Evolutionary conservation across 2,888 invertebrate genomes (phyloP), one percentile per base, ranked within the genome.

Genomic region (Harmothoe impar): DNA sequence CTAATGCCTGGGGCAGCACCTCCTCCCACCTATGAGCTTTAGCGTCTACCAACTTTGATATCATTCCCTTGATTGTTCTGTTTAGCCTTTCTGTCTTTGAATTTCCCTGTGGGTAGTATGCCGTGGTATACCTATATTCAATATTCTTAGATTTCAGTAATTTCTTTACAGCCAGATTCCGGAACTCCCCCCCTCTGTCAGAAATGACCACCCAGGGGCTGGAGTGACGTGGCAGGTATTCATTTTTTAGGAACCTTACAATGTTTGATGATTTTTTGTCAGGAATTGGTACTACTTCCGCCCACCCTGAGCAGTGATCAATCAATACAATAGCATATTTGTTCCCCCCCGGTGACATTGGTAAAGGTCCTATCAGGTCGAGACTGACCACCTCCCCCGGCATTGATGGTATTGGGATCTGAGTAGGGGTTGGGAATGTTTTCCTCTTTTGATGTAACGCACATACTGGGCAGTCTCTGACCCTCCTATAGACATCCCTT

Each of bases 81-180:
- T 68, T 68, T 5, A 68, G n/a, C n/a, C n/a, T 68, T 68, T 23
- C 68, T n/a, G n/a, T 68, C n/a, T 68, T n/a, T n/a, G n/a, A n/a
- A n/a, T n/a, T n/a, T n/a, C n/a, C n/a, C n/a, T n/a, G n/a, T n/a
- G n/a, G n/a, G 68, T 68, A n/a, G n/a, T 23, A 68, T 12, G 68
- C 20, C n/a, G 68, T 23, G 68, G 68, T 17, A 68, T 68, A n/a
- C n/a, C 68, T 12, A 12, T 7, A 15, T 7, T 68, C 17, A 7
- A 68, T n/a, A 15, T n/a, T n/a, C 12, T 23, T 12, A 12, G 5
- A 5, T 12, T n/a, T 68, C 17, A 12, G n/a, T 5, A 23, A 68
- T 23, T 5, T n/a, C 12, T n/a, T 5, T 17, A 68, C 68, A 20
- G n/a, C 20, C 7, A 7, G 17, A n/a, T 68, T 68, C 5, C 5